Percentiles rank a stretch among this genome's conserved stretches.
These are phyloP conservation scores for Neodiprion virginianus DNA, from an alignment of 1,140 invertebrate genomes.

Conservation along the genomic window DNA sequence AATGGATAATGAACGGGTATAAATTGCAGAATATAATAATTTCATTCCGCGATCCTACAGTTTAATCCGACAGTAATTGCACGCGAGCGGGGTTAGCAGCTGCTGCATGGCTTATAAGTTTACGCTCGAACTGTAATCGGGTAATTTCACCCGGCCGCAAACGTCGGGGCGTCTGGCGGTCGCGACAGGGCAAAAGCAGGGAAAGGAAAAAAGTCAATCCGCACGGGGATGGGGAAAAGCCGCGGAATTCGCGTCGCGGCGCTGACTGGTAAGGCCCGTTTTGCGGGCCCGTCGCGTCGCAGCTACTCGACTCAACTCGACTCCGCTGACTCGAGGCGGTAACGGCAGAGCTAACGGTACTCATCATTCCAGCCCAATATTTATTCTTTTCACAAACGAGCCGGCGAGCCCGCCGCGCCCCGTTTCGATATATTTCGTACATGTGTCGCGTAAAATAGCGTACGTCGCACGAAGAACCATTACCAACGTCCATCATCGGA, in stretches of 20 bases:
- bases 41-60: no score
- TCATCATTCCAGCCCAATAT: conserved; percentile 54
- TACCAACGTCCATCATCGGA: background rate
- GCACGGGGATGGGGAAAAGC: background rate
- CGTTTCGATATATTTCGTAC: no score
- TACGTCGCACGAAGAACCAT: background rate
- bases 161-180: no score
- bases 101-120: no score
- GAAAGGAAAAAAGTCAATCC: background rate
- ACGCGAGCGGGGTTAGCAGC: no score
- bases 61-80: no score
- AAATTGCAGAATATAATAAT: no score
- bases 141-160: no score
- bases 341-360: conserved; percentile 61
- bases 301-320: background rate
- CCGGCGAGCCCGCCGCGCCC: background rate
- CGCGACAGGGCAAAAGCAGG: no score
- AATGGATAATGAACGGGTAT: no score
- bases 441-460: conserved; percentile 21
- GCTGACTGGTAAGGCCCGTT: background rate
- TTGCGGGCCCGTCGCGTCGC: background rate
- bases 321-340: conserved; percentile 53
- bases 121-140: no score
- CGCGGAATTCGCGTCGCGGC: background rate
- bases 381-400: conserved; percentile 52